Base-by-base conservation (phyloP, 23 tunicate species). In the Ciona savignyi region DNA sequence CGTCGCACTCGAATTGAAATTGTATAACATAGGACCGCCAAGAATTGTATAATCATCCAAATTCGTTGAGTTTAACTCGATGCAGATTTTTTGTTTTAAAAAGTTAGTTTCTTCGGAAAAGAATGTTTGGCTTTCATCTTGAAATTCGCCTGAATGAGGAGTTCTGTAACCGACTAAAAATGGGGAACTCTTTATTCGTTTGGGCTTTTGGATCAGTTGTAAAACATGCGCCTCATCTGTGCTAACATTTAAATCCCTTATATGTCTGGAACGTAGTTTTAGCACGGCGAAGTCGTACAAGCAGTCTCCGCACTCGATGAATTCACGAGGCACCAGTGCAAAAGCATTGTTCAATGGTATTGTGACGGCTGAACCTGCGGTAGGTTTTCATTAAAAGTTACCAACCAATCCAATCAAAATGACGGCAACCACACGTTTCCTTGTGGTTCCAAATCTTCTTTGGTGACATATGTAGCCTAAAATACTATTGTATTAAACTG, bases 221-320 rank as follows among this genome's bases (percentile, higher is more conserved):
- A 42, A 42, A 42, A 68, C 42, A 60, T 62, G 69, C 0, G 88
- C 68, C 3, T 76, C 60, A 25, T 60, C 56, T 25, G 25, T 23
- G 27, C 68, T 29, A 29, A 83, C 2, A 1, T 77, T 74, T 27
- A 72, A 19, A 11, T 67, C 35, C 4, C 68, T 83, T 6, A 51
- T 25, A 0, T 72, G 22, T 27, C 60, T 33, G 2, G 23, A 29
- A 21, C 65, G 24, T 19, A 85, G 32, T n/a, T 48, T 51, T 28
- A 85, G 66, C 0, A 66, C 80, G 2, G 92, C 92, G 28, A 73
- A 32, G 32, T 79, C 84, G 75, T 62, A 33, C 0, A 70, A 49
- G 70, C 92, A 85, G 35, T 79, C 84, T 29, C 76, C 80, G 56
- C 92, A 85, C 73, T 85, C 84, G 62, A 85, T 85, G 60, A 49